Conservation (phyloP, 2,888 invertebrate species). For the Mesorhabditis belari region DNA sequence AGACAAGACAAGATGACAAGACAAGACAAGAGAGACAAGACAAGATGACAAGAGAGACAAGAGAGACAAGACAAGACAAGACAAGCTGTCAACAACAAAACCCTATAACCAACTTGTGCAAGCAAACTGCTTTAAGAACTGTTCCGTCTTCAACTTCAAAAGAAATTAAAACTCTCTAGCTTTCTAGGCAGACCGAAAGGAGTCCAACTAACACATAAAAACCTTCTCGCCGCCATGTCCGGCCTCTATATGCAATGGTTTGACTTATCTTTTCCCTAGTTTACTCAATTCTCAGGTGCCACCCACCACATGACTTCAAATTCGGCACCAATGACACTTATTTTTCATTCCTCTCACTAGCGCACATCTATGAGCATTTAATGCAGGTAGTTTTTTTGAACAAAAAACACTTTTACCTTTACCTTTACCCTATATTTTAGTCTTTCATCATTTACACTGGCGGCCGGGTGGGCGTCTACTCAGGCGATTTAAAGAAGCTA, state of each 20-base stretch:
- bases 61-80: too few species aligned
- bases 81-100: too few species aligned
- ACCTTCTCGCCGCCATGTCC: conserved; percentile 68
- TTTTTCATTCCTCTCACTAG: conserved; percentile 90
- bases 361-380: conserved; percentile 86
- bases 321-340: conserved; percentile 54
- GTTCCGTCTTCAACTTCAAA: too few species aligned
- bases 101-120: too few species aligned
- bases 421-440: conserved; percentile 7
- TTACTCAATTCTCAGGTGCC: not conserved
- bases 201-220: conserved; percentile 88
- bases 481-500: conserved; percentile 79
- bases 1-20: too few species aligned
- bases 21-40: too few species aligned
- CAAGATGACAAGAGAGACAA: too few species aligned
- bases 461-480: conserved; percentile 84
- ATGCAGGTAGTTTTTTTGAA: conserved; percentile 23
- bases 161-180: not conserved
- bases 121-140: too few species aligned
- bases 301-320: not conserved
- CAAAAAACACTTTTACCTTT: not conserved
- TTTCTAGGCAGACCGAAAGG: conserved; percentile 82
- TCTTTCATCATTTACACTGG: conserved; percentile 59
- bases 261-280: not conserved
- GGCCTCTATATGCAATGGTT: conserved; percentile 41